Evolutionary conservation across 2,888 invertebrate species (phyloP), one percentile per base, ranked within the genome.

Genomic region (Chrysodeixis includens): DNA sequence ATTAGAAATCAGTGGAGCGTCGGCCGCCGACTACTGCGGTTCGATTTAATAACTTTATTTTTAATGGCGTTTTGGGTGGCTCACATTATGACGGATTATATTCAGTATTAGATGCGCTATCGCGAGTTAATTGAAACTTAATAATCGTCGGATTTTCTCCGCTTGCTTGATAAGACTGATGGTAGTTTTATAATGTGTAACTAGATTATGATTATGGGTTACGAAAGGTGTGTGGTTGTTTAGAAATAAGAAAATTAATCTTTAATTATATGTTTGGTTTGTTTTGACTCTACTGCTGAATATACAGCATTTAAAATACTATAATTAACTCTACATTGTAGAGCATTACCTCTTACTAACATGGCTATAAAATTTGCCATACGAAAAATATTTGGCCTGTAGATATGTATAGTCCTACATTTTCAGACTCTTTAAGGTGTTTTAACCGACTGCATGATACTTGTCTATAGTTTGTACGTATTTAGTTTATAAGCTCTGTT

Each of bases 1-100:
- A 91, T 92, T 87, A 88, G 86, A 73, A 85, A 51, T 85, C 90
- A 91, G 85, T 90, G 86, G 82, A 82, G 85, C 89, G 85, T 77
- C 75, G 77, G 78, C 78, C 78, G 79, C 81, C 83, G 78, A 68
- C 79, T 79, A 74, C 81, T 79, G 78, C 81, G 80, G 82, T 78
- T 69, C 76, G 70, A 79, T 79, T 81, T 83, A 82, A 80, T 83
- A 81, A 81, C 77, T 84, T 82, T 83, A 85, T 84, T 84, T 83
- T 83, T 86, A 86, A 86, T 85, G 73, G 79, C 79, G 66, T 74
- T 85, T 85, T 86, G 88, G 88, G 91, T 89, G 89, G 89, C 70
- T 81, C 64, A 64, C 66, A 78, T 82, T 78, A 83, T 75, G 74
- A 68, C 66, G 83, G 86, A 83, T 86, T 85, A 87, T 79, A 81